A percentile compares a stretch with the other conserved stretches of the same genome.
phyloP scores from a whole-genome alignment of 1,140 invertebrate species.

The Ostrea edulis region DNA sequence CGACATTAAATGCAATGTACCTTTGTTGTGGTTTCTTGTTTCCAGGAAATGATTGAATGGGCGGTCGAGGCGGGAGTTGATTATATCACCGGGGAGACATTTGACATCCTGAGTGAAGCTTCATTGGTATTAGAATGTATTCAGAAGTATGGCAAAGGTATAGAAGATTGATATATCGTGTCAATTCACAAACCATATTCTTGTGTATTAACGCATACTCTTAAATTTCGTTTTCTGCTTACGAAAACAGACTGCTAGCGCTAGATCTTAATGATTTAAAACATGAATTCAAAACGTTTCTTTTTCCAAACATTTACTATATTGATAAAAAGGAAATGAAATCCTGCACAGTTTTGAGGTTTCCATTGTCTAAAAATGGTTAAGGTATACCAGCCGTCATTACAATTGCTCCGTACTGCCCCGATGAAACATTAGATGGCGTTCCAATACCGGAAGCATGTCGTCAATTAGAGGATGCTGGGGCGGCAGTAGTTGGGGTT shows the following conservation, averaged over 20 bases:
- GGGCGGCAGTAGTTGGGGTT: slow-evolving; percentile 73
- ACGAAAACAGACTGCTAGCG: too few species aligned
- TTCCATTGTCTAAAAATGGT: background rate
- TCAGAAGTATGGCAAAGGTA: slow-evolving; percentile 68
- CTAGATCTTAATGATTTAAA: too few species aligned
- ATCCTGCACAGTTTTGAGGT: too few species aligned
- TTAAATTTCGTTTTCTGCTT: too few species aligned
- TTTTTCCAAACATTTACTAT: too few species aligned
- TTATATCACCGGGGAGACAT: slow-evolving; percentile 73
- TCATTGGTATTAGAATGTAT: slow-evolving; percentile 70
- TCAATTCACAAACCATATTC: background rate
- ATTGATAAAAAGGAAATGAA: too few species aligned
- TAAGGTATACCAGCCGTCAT: slow-evolving; percentile 70
- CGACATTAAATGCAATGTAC: background rate
- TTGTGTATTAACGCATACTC: too few species aligned
- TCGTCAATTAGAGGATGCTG: slow-evolving; percentile 66
- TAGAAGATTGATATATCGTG: background rate
- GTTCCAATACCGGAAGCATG: slow-evolving; percentile 65
- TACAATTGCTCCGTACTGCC: slow-evolving; percentile 61
- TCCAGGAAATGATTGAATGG: slow-evolving; percentile 71
- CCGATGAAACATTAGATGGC: slow-evolving; percentile 65
- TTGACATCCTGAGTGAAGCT: slow-evolving; percentile 67
- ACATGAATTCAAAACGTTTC: too few species aligned
- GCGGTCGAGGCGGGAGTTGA: slow-evolving; percentile 67
- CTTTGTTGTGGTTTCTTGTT: background rate